phyloP scores from a whole-genome alignment of 1,140 invertebrate species.

The Aleiodes sp. region DNA sequence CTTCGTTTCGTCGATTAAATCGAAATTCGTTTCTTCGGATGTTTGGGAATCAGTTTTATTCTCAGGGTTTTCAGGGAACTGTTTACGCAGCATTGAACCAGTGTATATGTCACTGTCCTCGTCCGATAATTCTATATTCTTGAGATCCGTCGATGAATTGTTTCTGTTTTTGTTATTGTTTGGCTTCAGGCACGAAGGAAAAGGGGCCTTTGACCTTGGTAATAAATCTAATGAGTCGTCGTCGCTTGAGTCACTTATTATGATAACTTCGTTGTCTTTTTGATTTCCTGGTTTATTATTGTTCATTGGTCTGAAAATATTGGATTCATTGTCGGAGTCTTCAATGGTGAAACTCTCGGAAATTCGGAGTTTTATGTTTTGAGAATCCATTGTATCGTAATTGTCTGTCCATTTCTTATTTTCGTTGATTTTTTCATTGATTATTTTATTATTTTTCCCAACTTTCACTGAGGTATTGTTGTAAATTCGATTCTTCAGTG shows the following conservation, averaged over 20 bases:
- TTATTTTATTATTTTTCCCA: background rate
- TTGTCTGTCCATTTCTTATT: background rate
- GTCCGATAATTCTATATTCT: too few relatives aligned
- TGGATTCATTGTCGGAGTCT: slow-evolving; percentile 6
- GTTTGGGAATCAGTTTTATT: too few relatives aligned
- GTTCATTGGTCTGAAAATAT: slow-evolving; percentile 5
- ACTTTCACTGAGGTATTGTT: background rate
- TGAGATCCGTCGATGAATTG: too few relatives aligned
- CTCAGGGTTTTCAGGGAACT: too few relatives aligned
- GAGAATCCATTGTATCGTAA: slow-evolving; percentile 18
- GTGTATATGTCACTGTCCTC: too few relatives aligned
- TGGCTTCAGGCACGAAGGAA: too few relatives aligned
- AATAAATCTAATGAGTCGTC: too few relatives aligned
- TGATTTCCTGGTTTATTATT: slow-evolving; percentile 23
- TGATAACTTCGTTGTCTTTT: slow-evolving; percentile 35
- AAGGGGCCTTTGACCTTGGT: too few relatives aligned
- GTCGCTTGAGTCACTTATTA: slow-evolving; percentile 49
- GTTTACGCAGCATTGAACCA: too few relatives aligned
- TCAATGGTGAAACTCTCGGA: slow-evolving; percentile 37
- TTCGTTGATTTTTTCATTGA: background rate
- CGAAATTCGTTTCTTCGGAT: too few relatives aligned
- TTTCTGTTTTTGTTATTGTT: background rate
- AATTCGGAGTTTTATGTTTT: slow-evolving; percentile 40
- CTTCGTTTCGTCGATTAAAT: too few relatives aligned
- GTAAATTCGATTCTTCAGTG: slow-evolving; percentile 18